Evolutionary conservation across 2,797 vertebrate species (phyloP).

Genomic region (Sarcoramphus papa): DNA sequence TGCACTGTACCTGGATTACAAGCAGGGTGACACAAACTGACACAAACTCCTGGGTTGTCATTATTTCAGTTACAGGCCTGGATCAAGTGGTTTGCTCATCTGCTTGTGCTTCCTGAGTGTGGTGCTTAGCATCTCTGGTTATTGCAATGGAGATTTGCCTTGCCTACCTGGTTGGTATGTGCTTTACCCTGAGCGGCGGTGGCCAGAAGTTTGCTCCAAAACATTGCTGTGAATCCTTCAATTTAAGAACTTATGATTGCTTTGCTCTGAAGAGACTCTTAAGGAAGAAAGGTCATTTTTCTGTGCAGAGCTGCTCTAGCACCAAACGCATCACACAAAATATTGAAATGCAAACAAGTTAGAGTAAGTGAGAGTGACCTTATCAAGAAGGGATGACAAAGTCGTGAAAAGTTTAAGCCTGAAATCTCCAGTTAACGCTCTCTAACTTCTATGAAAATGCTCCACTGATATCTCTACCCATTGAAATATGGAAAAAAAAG

Average conservation of each 20-base stretch:
- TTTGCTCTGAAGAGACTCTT: neutral
- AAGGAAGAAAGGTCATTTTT: neutral
- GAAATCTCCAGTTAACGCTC: neutral
- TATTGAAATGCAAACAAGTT: neutral
- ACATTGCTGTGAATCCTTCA: neutral
- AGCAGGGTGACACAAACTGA: neutral
- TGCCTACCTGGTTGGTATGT: neutral
- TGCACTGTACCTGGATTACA: neutral
- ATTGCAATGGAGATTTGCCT: neutral
- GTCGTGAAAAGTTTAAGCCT: neutral
- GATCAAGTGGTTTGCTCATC: neutral
- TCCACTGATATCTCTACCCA: neutral
- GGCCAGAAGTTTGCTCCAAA: neutral
- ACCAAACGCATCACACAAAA: neutral
- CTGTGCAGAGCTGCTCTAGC: neutral
- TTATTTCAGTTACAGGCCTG: neutral
- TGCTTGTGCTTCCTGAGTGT: neutral
- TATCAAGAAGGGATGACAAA: neutral
- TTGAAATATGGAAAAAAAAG: neutral
- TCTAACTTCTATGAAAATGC: neutral
- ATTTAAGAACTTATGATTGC: neutral
- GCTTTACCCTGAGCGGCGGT: accelerated
- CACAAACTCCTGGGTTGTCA: neutral
- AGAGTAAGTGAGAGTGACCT: neutral
- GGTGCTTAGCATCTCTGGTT: neutral